Base-by-base conservation (phyloP, 2,797 vertebrate genomes). In the Oceanodroma leucorhoa region DNA sequence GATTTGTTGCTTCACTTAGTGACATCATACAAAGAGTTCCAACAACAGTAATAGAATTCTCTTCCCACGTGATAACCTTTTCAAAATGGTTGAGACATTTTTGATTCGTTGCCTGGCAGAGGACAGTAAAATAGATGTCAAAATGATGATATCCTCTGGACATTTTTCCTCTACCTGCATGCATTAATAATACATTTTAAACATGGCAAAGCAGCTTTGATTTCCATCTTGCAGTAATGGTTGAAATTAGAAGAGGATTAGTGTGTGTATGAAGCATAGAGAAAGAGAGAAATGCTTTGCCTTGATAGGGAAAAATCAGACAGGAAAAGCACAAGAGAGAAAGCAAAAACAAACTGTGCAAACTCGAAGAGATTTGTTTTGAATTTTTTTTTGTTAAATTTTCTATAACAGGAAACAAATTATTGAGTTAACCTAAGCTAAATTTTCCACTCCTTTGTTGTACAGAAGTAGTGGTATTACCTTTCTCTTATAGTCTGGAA, bases 121-220 rank as follows among this genome's bases (percentile, higher is more conserved):
- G 55, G 82, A 88, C 29, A 87, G 91, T 84, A 90, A 95, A 96
- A 96, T 73, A 87, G 45, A 85, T 81, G 78, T 96, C 66, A 88
- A 85, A 95, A 95, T 78, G 7, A 83, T 94, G 6, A 81, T 78
- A 78, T 60, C 26, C 51, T 83, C 79, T 87, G 48, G 87, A 43
- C 43, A 75, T 86, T 89, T 76, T 55, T 58, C 24, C 22, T 65
- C 30, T 61, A 77, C 53, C 26, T 80, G 50, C 45, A 88, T 57
- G 60, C 40, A 94, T 93, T 87, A 94, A 85, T 87, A 96, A 94
- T 75, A 61, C 36, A 88, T 95, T 96, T 90, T 77, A 84, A 92
- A 80, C 26, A 87, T 9, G 30, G 29, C 32, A 94, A 83, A 93
- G 38, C 13, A 46, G 73, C 73, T 95, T 91, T 91, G 75, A 93